phyloP scores from a whole-genome alignment of 1,140 invertebrate species.

The Schlechtendalia chinensis region DNA sequence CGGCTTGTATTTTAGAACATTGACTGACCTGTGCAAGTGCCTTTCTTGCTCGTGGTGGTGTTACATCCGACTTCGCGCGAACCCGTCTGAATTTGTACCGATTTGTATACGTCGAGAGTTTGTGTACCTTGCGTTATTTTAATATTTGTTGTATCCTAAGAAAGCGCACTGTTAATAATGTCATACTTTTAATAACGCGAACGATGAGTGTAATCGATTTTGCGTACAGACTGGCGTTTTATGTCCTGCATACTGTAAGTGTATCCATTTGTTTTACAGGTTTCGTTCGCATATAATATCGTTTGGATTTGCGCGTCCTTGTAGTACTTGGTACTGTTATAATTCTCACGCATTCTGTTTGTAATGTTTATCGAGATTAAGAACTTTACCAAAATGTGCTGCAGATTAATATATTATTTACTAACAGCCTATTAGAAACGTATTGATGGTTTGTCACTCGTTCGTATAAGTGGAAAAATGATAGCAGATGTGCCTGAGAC shows the following conservation, averaged over 20 bases:
- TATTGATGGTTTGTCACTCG: neutral
- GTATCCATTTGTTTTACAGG: neutral
- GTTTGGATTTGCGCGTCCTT: constrained; percentile 23
- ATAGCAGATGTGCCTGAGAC: neutral
- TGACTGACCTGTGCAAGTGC: neutral
- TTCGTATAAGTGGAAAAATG: constrained; percentile 13
- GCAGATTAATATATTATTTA: neutral
- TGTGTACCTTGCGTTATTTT: constrained; percentile 12
- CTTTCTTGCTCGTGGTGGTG: constrained; percentile 9
- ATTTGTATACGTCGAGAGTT: constrained; percentile 1
- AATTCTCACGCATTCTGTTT: neutral
- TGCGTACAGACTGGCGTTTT: neutral
- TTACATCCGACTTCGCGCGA: constrained; percentile 1
- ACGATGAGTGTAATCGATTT: no score
- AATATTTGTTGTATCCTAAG: neutral
- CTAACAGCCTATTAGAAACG: neutral
- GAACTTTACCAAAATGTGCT: neutral
- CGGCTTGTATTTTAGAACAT: no score
- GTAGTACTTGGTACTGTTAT: neutral
- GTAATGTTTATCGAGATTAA: neutral
- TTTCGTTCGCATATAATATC: neutral
- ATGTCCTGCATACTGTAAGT: neutral
- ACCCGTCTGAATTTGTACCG: constrained; percentile 9
- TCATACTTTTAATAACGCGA: neutral
- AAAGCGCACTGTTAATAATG: neutral